Evolutionary conservation across 1,140 invertebrate genomes (phyloP).

Genomic region (Meloidogyne exigua): DNA sequence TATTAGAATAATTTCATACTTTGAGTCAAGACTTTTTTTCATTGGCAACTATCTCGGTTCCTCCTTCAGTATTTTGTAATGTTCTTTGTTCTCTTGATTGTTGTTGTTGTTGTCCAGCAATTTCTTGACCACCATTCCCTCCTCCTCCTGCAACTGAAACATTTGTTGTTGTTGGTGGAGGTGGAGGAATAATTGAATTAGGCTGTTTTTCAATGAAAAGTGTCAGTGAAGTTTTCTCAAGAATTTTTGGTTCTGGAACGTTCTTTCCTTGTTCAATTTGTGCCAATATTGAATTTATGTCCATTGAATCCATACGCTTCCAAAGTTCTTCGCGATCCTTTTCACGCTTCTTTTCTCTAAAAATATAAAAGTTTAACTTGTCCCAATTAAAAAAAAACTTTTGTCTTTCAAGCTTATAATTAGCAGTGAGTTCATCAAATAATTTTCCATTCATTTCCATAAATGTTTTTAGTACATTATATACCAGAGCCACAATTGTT

Average conservation of each 20-base stretch:
- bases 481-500: slow-evolving; percentile 68
- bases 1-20: not conserved
- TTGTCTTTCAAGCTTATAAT: slow-evolving; percentile 63
- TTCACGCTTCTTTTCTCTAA: slow-evolving; percentile 61
- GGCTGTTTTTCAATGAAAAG: slow-evolving; percentile 26
- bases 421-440: slow-evolving; percentile 66
- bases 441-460: slow-evolving; percentile 69
- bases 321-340: slow-evolving; percentile 62
- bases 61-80: not conserved
- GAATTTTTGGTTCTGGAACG: slow-evolving; percentile 22
- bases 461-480: slow-evolving; percentile 69
- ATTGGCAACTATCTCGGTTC: not conserved
- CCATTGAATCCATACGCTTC: slow-evolving; percentile 54
- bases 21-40: not conserved
- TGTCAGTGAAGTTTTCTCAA: slow-evolving; percentile 33
- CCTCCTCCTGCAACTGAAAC: not conserved
- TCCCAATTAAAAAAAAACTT: slow-evolving; percentile 44
- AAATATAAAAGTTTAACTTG: not conserved
- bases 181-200: not conserved
- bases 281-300: slow-evolving; percentile 30
- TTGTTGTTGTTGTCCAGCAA: not conserved
- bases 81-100: not conserved
- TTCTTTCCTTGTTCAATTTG: slow-evolving; percentile 30
- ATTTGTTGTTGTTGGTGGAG: not conserved
- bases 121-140: no score